A percentile compares a stretch with the other conserved stretches of the same genome.
These are phyloP conservation scores for Pygoscelis antarcticus DNA, from an alignment of 2,113 vertebrate species.

Conservation along the genomic window DNA sequence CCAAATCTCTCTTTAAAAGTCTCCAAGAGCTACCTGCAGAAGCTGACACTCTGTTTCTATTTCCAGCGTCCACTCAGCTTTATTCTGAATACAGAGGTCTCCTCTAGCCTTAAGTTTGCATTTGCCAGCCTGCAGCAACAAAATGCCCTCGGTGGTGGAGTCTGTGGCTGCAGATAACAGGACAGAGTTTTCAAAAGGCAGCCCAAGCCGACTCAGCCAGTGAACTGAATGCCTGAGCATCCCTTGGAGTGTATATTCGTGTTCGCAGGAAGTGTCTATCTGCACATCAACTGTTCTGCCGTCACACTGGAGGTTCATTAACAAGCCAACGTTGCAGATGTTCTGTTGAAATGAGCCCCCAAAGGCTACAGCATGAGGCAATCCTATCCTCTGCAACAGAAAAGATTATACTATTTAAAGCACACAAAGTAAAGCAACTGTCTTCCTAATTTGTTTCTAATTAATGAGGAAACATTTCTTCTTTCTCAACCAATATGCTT, in stretches of 20 bases:
- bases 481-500: not conserved
- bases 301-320: slow-evolving; percentile 67
- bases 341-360: slow-evolving; percentile 60
- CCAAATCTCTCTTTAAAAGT: not conserved
- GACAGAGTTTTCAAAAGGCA: slow-evolving; percentile 68
- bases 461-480: not conserved
- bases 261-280: slow-evolving; percentile 68
- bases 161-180: slow-evolving; percentile 42
- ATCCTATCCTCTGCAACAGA: slow-evolving; percentile 59
- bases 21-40: slow-evolving; percentile 51
- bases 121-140: slow-evolving; percentile 73
- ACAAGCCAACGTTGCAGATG: slow-evolving; percentile 53
- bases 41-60: slow-evolving; percentile 70
- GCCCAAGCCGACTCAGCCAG: slow-evolving; percentile 62
- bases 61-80: slow-evolving; percentile 70
- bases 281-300: slow-evolving; percentile 60
- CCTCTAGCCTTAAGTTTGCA: slow-evolving; percentile 73
- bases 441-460: not conserved
- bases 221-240: slow-evolving; percentile 72
- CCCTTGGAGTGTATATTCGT: slow-evolving; percentile 54
- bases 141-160: slow-evolving; percentile 9
- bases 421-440: not conserved
- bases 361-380: slow-evolving; percentile 68
- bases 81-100: slow-evolving; percentile 15
- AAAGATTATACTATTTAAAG: not conserved